Evolutionary conservation across 2,888 invertebrate genomes (phyloP), one percentile per base, ranked within the genome.

Genomic region (Thecocarcelia acutangulata): DNA sequence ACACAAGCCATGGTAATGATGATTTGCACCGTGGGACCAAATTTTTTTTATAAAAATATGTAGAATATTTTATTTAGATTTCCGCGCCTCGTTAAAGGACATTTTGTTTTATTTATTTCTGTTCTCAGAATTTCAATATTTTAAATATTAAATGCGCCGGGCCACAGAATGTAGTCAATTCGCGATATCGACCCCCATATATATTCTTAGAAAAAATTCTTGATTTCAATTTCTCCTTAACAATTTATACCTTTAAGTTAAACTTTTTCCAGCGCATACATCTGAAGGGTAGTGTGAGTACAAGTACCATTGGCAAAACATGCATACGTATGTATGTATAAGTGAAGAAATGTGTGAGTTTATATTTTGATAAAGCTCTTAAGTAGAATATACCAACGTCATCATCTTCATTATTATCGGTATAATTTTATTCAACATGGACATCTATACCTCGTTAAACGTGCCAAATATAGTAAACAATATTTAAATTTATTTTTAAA

Each of bases 361-460:
- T 33, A 44, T 15, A 54, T 46, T 37, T 52, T 64, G 52, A 74
- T 70, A 69, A 77, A 69, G 73, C 64, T 81, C 56, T 81, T 77
- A 59, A 81, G 52, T 48, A 50, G 56, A 73, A 81, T 69, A 64
- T 54, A 77, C 56, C 69, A 64, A 63, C 48, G 24, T 76, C 63
- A 33, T 75, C 76, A 52, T 61, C 40, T 42, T 68, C 40, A 54
- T 44, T 44, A 56, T 58, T 52, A 64, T 64, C 28, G 44, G 15
- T 48, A 66, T 80, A 59, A 72, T 56, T 77, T 44, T 48, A 66
- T 63, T n/a, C 68, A 33, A 33, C 19, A 33, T 28, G 15, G 1
- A 61, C 66, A 61, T 21, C 21, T 50, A 15, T 17, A 9, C 42
- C 59, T 52, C 33, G 42, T 4, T 12, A n/a, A 42, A 54, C 54